phyloP scores from a whole-genome alignment of 2,797 vertebrate genomes.

The Lateolabrax maculatus region DNA sequence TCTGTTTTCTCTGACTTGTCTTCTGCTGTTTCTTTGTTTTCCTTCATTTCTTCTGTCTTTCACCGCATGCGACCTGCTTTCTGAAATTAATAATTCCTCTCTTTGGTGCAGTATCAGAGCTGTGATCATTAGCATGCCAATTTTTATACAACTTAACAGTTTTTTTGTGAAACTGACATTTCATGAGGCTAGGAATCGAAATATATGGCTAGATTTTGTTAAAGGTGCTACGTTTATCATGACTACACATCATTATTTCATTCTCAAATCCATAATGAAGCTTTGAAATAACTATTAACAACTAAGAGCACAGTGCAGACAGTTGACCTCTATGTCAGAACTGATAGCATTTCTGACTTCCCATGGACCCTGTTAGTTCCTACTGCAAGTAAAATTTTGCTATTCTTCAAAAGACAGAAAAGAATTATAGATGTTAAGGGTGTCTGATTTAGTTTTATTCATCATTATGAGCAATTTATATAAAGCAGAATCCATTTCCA shows the following conservation, averaged over 20 bases:
- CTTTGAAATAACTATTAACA: background rate
- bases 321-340: background rate
- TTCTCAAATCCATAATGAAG: background rate
- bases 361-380: background rate
- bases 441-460: background rate
- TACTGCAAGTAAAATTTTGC: background rate
- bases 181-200: background rate
- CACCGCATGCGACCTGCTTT: conserved; percentile 50
- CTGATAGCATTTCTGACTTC: background rate
- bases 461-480: background rate
- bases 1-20: conserved; percentile 13
- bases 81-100: background rate
- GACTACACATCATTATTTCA: background rate
- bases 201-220: background rate
- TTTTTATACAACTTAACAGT: background rate
- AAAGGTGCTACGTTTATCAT: conserved; percentile 8
- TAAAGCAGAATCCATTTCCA: background rate
- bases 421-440: background rate
- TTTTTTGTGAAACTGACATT: conserved; percentile 22
- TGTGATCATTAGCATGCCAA: conserved; percentile 48
- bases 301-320: background rate
- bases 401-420: conserved; percentile 12
- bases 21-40: conserved; percentile 19
- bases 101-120: conserved; percentile 28
- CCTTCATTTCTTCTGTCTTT: conserved; percentile 14